Evolutionary conservation across 1,140 invertebrate genomes (phyloP), one percentile per base, ranked within the genome.

Genomic region (Neotoxoptera formosana): DNA sequence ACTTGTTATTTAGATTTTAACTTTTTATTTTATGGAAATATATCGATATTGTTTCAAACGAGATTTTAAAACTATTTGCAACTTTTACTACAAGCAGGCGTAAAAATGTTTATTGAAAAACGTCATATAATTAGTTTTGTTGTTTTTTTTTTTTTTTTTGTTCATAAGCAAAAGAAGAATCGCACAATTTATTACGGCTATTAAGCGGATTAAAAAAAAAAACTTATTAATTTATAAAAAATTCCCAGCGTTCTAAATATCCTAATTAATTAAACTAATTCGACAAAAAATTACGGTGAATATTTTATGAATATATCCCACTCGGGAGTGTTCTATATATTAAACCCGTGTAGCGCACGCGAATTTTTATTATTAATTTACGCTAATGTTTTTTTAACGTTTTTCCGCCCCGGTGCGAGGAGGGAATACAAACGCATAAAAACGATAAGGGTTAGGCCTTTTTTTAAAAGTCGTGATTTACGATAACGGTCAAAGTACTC

Each of bases 351-450:
- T 76, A 30, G 60, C 60, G 90, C 60, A 76, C 41, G 91, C 91
- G 47, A 83, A 90, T 90, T 60, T 92, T 53, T 53, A 92, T 92
- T 92, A 92, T 92, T 92, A 92, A 92, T 92, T 92, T 83, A 84
- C 45, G 91, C 67, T 84, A 92, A 92, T 84, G 76, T 83, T 53
- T 92, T 91, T 81, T 76, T 91, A 76, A 76, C 47, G 41, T 81
- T 92, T 91, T 92, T 53, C 91, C n/a, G 47, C 45, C 34, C 2
- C 47, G 36, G 14, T 14, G 34, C 48, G 51, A 25, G 36, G 17
- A 90, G 60, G 60, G 60, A 23, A 34, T 20, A 84, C 36, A 7
- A 47, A 45, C 21, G 45, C 45, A 47, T 20, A 60, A 90, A 56
- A 90, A 90, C 48, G 51, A 60, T 41, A 90, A 90, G 51, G 51